These are phyloP conservation scores for Pandemis heparana DNA, from an alignment of 2,888 invertebrate genomes.

Conservation along the genomic window DNA sequence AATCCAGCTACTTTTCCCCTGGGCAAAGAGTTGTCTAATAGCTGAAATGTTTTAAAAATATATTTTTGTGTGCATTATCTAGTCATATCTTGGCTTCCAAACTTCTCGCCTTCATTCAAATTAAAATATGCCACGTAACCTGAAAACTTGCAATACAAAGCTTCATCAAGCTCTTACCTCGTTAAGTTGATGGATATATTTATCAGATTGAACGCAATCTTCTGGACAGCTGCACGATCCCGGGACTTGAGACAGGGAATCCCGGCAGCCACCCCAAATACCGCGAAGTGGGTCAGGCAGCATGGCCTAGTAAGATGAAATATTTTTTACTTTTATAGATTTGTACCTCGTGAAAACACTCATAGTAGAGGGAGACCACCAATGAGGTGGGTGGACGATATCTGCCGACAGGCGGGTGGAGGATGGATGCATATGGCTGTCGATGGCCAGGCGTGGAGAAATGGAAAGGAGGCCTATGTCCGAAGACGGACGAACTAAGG, in stretches of 20 bases:
- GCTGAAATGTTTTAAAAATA: constrained; percentile 65
- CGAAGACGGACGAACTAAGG: too few relatives aligned
- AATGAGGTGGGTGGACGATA: too few relatives aligned
- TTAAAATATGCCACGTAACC: too few relatives aligned
- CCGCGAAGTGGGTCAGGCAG: constrained; percentile 97
- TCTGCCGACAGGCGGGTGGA: too few relatives aligned
- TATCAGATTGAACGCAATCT: constrained; percentile 90
- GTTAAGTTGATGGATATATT: constrained; percentile 93
- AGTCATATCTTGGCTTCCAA: neutral
- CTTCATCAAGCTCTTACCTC: constrained; percentile 67
- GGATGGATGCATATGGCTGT: too few relatives aligned
- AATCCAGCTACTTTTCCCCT: constrained; percentile 93
- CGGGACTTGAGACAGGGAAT: constrained; percentile 92
- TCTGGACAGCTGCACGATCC: constrained; percentile 88
- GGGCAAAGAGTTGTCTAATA: constrained; percentile 92
- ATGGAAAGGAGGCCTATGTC: too few relatives aligned
- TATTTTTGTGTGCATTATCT: neutral
- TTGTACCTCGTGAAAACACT: too few relatives aligned
- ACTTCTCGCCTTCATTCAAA: too few relatives aligned
- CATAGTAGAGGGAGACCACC: too few relatives aligned
- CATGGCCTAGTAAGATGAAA: constrained; percentile 87
- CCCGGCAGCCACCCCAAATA: constrained; percentile 97
- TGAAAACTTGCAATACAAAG: too few relatives aligned
- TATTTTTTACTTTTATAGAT: too few relatives aligned
- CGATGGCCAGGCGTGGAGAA: too few relatives aligned